phyloP scores from a whole-genome alignment of 2,113 vertebrate genomes.

The Callipepla squamata region DNA sequence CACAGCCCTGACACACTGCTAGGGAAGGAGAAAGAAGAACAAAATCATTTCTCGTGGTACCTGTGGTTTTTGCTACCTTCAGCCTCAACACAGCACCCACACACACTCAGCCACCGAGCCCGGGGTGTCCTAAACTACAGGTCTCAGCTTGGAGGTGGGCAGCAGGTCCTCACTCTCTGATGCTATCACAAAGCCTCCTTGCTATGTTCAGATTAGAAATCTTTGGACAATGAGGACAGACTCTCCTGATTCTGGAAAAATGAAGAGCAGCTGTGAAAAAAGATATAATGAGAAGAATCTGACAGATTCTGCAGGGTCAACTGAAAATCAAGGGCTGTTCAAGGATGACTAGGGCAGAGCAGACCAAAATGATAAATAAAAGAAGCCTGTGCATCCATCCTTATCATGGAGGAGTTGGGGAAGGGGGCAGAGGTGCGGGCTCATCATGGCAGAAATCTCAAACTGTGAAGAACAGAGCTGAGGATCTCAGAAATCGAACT shows the following conservation, averaged over 20 bases:
- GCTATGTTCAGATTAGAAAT: not conserved
- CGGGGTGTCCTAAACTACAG: rapidly evolving
- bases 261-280: not conserved
- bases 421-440: no score
- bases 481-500: not conserved
- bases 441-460: not conserved
- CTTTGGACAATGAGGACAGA: not conserved
- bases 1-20: not conserved
- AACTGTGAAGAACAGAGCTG: not conserved
- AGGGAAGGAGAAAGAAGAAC: not conserved
- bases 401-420: not conserved
- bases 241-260: not conserved
- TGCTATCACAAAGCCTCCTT: not conserved
- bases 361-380: not conserved
- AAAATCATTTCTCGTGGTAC: not conserved
- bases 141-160: not conserved
- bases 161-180: not conserved
- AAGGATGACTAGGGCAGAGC: not conserved
- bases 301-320: not conserved
- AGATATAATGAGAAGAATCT: not conserved
- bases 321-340: not conserved
- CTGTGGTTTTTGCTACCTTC: not conserved
- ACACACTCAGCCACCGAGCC: rapidly evolving
- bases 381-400: not conserved
- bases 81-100: rapidly evolving